phyloP scores from a whole-genome alignment of 2,888 invertebrate genomes.

The Erynnis tages region DNA sequence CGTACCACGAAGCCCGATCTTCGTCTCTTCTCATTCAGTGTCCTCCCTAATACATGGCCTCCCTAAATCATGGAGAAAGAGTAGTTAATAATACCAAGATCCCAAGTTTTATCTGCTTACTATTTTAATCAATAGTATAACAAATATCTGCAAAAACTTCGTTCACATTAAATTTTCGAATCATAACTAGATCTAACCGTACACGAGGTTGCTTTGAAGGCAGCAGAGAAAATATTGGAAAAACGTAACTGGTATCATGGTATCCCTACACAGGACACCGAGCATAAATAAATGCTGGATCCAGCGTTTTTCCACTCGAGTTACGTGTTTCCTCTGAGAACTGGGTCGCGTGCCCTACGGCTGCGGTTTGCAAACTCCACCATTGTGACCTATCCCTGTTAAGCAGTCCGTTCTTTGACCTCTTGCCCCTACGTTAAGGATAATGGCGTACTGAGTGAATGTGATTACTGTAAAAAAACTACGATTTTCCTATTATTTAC shows the following conservation, averaged over 20 bases:
- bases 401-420: conserved; percentile 21
- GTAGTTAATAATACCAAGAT: too few relatives aligned
- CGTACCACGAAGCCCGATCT: too few relatives aligned
- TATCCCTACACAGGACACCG: conserved; percentile 6
- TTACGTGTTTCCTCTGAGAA: conserved; percentile 22
- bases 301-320: conserved; percentile 24
- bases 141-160: too few relatives aligned
- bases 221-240: neutral
- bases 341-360: conserved; percentile 19
- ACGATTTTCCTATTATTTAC: too few relatives aligned
- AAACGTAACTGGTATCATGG: neutral
- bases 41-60: too few relatives aligned
- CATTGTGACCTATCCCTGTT: conserved; percentile 14
- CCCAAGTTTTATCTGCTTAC: too few relatives aligned
- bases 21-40: too few relatives aligned
- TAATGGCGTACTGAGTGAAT: neutral
- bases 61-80: too few relatives aligned
- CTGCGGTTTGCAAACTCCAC: conserved; percentile 25
- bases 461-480: neutral
- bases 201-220: too few relatives aligned
- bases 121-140: too few relatives aligned
- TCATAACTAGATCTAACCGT: too few relatives aligned
- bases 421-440: conserved; percentile 1
- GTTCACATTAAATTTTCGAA: too few relatives aligned
- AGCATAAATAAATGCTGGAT: conserved; percentile 16